A percentile compares a stretch with the other conserved stretches of the same genome.
These are phyloP conservation scores for Sebastiscus albofasciatus DNA, from an alignment of 2,797 vertebrate genomes.

Conservation along the genomic window DNA sequence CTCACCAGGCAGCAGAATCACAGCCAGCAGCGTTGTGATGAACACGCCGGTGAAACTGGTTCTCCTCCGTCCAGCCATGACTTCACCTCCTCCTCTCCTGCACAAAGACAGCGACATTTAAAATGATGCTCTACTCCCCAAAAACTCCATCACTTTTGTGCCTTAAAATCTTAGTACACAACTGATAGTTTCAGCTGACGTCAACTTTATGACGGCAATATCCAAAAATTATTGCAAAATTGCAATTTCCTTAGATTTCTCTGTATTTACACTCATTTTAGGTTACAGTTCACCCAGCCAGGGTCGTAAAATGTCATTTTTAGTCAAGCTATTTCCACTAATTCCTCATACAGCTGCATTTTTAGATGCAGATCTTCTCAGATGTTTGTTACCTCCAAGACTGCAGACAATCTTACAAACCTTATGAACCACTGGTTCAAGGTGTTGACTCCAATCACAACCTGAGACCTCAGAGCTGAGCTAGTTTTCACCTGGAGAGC, in stretches of 20 bases:
- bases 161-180: background rate
- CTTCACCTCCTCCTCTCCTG: slow-evolving; percentile 50
- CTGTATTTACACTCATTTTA: accelerated
- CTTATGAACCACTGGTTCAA: background rate
- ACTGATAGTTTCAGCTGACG: accelerated
- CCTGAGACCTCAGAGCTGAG: background rate
- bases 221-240: background rate
- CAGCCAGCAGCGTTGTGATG: slow-evolving; percentile 55
- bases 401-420: background rate
- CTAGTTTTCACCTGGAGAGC: background rate
- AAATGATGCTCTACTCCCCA: background rate
- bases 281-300: background rate
- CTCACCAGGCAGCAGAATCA: slow-evolving; percentile 77
- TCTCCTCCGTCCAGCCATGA: slow-evolving; percentile 67
- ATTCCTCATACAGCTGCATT: background rate
- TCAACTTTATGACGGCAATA: accelerated
- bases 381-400: background rate
- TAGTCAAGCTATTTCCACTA: background rate
- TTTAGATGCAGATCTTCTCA: background rate
- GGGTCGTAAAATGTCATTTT: background rate
- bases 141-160: background rate
- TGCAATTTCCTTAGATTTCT: accelerated
- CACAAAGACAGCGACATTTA: background rate
- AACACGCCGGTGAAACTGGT: slow-evolving; percentile 49
- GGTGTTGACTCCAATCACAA: background rate